Conservation (phyloP, 2,797 vertebrate species). For the Aphelocoma californica region DNA sequence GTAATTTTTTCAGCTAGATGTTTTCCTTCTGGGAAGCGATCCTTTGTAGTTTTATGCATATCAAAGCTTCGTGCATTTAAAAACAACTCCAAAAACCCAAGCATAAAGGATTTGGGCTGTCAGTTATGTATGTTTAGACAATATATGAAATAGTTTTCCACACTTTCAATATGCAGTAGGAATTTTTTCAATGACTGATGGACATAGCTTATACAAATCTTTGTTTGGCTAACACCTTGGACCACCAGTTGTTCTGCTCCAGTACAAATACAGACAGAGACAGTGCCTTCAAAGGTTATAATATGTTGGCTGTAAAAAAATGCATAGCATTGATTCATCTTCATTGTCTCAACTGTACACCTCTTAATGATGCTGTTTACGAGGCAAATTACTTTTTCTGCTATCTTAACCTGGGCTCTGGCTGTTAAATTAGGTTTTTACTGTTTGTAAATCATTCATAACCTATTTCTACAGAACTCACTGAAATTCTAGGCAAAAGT, state of each 20-base stretch:
- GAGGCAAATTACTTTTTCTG: not conserved
- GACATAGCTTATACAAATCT: not conserved
- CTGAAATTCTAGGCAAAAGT: not conserved
- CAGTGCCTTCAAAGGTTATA: not conserved
- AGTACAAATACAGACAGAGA: not conserved
- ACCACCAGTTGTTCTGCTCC: not conserved
- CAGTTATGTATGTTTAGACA: not conserved
- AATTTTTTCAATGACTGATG: not conserved
- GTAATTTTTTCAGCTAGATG: not conserved
- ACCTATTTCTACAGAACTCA: not conserved
- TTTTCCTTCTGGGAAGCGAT: not conserved
- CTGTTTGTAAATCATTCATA: not conserved
- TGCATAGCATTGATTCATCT: not conserved
- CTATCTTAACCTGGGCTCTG: not conserved
- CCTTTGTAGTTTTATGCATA: not conserved
- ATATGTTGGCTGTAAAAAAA: not conserved
- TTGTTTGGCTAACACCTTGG: not conserved
- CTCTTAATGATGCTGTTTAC: not conserved
- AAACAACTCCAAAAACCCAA: not conserved
- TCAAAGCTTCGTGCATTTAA: not conserved
- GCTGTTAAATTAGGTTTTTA: not conserved
- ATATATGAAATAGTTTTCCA: not conserved
- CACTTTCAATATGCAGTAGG: not conserved
- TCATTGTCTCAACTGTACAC: not conserved
- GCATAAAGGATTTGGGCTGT: not conserved